Conservation (phyloP, 1,140 invertebrate genomes). For the Lordiphosa mommai region DNA sequence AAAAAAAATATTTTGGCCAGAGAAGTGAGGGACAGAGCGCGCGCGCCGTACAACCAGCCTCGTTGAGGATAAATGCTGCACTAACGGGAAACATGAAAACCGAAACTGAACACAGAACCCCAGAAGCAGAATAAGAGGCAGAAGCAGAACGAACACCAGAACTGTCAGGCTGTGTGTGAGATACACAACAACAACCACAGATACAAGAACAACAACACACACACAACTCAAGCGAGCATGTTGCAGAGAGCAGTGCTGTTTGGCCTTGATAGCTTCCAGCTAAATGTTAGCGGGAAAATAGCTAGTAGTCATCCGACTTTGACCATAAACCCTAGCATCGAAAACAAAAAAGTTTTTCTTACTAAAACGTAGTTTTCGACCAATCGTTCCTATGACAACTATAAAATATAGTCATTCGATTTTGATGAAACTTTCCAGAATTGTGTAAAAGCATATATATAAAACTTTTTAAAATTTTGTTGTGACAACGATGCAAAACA, state of each 20-base stretch:
- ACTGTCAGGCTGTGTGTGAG: conserved; percentile 25
- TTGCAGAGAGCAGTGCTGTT: neutral
- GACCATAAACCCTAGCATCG: too few species aligned
- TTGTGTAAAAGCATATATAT: too few species aligned
- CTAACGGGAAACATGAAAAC: conserved; percentile 33
- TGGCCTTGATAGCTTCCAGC: conserved; percentile 16
- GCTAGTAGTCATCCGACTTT: too few species aligned
- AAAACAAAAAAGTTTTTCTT: too few species aligned
- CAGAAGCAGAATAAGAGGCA: conserved; percentile 1
- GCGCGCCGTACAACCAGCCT: conserved; percentile 35
- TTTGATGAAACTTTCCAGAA: too few species aligned
- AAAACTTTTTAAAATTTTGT: too few species aligned
- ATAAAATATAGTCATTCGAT: too few species aligned
- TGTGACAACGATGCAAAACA: too few species aligned
- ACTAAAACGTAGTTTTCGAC: too few species aligned
- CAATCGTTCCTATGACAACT: too few species aligned
- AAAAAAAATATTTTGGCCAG: neutral
- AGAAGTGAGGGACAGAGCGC: too few species aligned
- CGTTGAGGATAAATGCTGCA: conserved; percentile 59
- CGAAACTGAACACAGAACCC: conserved; percentile 39
- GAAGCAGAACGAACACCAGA: conserved; percentile 3
- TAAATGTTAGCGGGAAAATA: neutral
- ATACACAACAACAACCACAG: conserved; percentile 36
- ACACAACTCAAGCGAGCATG: neutral
- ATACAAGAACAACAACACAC: neutral